Conservation (phyloP, 2,797 vertebrate genomes). For the Australoheros facetus region DNA sequence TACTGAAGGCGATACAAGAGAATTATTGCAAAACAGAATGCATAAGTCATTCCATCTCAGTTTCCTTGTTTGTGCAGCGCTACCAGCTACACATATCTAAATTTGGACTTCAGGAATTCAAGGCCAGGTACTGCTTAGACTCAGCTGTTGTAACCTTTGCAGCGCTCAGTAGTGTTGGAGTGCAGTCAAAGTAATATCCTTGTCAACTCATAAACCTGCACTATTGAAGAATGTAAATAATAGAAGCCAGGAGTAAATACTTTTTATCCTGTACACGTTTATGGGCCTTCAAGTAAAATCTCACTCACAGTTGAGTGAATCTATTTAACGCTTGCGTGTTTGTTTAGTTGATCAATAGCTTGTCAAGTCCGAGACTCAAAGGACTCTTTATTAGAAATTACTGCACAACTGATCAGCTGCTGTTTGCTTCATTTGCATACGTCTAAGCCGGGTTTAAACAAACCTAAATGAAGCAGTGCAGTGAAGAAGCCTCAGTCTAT, state of each 20-base stretch:
- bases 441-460: constrained; percentile 26
- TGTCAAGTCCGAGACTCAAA: background rate
- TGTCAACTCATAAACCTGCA: background rate
- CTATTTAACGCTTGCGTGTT: background rate
- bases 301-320: background rate
- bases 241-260: background rate
- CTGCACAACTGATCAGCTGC: background rate
- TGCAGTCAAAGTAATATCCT: background rate
- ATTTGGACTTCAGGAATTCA: background rate
- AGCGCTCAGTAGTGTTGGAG: background rate
- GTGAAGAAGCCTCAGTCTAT: constrained; percentile 37
- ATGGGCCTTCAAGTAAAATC: background rate
- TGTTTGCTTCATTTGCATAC: background rate
- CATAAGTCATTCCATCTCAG: background rate
- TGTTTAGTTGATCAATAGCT: background rate
- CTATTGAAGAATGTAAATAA: constrained; percentile 9
- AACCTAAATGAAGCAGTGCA: constrained; percentile 23
- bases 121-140: constrained; percentile 4
- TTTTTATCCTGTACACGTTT: background rate
- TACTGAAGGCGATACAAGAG: background rate
- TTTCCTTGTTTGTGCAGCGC: background rate
- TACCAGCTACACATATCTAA: background rate
- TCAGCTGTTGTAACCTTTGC: background rate
- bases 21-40: background rate
- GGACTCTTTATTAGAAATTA: background rate